These are phyloP conservation scores for Odobenus rosmarus DNA, from an alignment of 2,113 vertebrate species.

Conservation along the genomic window DNA sequence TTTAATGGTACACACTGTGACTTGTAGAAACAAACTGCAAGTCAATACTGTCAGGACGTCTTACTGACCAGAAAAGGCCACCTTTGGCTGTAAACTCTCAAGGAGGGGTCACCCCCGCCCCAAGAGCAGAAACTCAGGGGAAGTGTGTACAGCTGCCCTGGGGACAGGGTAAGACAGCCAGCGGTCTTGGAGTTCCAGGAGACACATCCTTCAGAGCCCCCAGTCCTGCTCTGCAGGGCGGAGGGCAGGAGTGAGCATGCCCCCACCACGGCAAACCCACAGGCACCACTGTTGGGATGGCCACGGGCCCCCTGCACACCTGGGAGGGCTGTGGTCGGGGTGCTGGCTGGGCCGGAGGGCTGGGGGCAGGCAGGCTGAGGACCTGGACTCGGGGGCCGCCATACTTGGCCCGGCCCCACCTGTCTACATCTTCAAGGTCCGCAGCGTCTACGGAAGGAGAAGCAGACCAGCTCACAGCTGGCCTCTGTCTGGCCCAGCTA, in stretches of 20 bases:
- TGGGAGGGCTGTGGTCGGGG: not conserved
- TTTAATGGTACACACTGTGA: accelerated
- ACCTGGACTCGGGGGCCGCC: not conserved
- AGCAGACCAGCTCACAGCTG: not conserved
- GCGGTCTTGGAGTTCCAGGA: not conserved
- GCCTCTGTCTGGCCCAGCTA: not conserved
- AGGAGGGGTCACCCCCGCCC: not conserved
- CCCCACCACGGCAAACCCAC: not conserved
- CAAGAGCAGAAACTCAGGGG: not conserved
- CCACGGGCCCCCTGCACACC: not conserved
- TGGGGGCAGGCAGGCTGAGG: not conserved
- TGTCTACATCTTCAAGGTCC: not conserved
- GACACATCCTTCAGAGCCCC: too few relatives aligned
- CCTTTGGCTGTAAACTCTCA: not conserved
- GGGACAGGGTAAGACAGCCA: not conserved
- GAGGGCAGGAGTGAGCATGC: not conserved
- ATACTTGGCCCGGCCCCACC: not conserved
- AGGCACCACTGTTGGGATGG: not conserved
- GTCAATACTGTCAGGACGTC: not conserved
- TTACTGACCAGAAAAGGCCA: not conserved
- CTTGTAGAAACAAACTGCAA: not conserved
- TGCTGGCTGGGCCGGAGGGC: not conserved
- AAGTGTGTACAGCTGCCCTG: not conserved
- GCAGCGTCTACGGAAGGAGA: not conserved
- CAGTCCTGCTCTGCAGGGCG: not conserved